Evolutionary conservation across 2,797 vertebrate genomes (phyloP), one percentile per base, ranked within the genome.

Genomic region (Cirrhinus mrigala): DNA sequence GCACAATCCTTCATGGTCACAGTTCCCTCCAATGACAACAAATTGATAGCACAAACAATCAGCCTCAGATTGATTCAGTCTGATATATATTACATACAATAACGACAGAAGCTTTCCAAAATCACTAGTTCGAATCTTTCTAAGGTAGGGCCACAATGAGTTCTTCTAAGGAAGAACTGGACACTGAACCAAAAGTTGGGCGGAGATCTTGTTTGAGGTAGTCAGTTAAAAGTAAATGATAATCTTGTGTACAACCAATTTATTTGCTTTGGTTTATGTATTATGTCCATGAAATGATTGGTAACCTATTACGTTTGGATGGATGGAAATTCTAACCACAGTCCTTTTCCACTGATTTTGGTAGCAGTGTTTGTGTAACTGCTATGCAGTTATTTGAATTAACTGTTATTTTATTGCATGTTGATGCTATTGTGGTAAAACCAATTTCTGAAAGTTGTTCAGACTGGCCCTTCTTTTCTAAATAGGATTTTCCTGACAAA

Each of bases 281-380:
- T 68, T 60, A 60, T 16, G 33, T 66, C 44, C 46, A 81, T 40
- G 50, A 40, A 71, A 58, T 46, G 9, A 50, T 37, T 68, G 15
- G 24, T 82, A 40, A 29, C n/a, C 15, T 48, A 33, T 60, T 62
- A 73, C 54, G 48, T 70, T 73, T 33, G 54, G 40, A 74, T 62
- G 24, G 44, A 74, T 37, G 24, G 24, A 62, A 60, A 62, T 73
- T 73, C 37, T 62, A 40, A 82, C 69, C 22, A 69, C 81, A 62
- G 27, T 33, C 14, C 73, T 50, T 60, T 46, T 73, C 11, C 40
- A 33, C 24, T 5, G 11, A 58, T 73, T 82, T 82, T 9, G 6
- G 6, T 37, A 71, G 37, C 16, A 29, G 11, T 62, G 68, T 46
- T 82, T 0, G 12, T 20, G 40, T 24, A 29, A 15, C 40, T 62